Percentiles rank a stretch among this genome's conserved stretches.
These are phyloP conservation scores for Dolomedes plantarius DNA, from an alignment of 2,888 invertebrate genomes.

Conservation along the genomic window DNA sequence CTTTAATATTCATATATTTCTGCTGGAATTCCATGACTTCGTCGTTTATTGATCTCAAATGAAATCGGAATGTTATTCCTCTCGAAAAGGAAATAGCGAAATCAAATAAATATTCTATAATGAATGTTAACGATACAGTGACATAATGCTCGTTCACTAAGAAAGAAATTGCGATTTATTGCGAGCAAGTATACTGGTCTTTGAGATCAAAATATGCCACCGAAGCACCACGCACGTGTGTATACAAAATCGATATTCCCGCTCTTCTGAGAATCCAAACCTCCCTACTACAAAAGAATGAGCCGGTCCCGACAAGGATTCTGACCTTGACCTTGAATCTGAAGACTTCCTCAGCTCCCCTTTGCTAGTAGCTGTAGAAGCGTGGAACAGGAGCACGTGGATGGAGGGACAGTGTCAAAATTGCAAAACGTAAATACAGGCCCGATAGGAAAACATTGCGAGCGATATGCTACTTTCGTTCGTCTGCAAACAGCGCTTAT, in stretches of 20 bases:
- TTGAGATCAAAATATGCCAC: slow-evolving; percentile 3
- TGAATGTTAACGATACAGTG: too few relatives aligned
- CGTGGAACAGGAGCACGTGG: slow-evolving; percentile 44
- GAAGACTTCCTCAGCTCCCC: slow-evolving; percentile 49
- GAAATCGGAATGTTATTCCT: too few relatives aligned
- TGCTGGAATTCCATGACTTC: too few relatives aligned
- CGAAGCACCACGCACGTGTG: slow-evolving; percentile 38
- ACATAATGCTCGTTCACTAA: not conserved
- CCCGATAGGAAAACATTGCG: too few relatives aligned
- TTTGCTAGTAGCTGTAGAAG: slow-evolving; percentile 53
- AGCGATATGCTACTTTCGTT: too few relatives aligned
- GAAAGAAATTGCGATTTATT: too few relatives aligned
- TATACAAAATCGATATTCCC: slow-evolving; percentile 44
- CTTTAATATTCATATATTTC: too few relatives aligned
- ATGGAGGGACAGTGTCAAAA: slow-evolving; percentile 24
- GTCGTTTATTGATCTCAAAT: too few relatives aligned
- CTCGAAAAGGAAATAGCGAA: too few relatives aligned
- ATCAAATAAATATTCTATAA: too few relatives aligned
- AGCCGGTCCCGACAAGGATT: slow-evolving; percentile 56
- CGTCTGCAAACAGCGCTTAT: too few relatives aligned
- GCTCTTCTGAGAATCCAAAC: not conserved
- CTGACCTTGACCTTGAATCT: slow-evolving; percentile 67
- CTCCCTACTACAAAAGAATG: slow-evolving; percentile 57
- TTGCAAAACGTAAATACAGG: not conserved
- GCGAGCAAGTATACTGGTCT: not conserved